phyloP scores from a whole-genome alignment of 1,140 invertebrate genomes.

The Orchestia grillus region DNA sequence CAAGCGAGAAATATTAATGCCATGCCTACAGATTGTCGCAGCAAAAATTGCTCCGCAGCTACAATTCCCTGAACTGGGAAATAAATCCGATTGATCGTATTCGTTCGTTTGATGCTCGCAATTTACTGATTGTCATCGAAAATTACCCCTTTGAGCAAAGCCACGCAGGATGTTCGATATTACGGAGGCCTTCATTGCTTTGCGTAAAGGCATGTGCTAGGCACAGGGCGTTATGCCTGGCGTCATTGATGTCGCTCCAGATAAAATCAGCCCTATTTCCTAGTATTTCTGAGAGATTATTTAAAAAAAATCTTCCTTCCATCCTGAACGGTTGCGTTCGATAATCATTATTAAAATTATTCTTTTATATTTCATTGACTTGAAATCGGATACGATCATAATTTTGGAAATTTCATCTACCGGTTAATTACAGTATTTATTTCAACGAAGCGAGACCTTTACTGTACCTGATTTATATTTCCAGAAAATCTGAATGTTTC shows the following conservation, averaged over 20 bases:
- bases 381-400: neutral
- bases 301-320: neutral
- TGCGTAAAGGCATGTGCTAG: neutral
- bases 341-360: neutral
- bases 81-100: constrained; percentile 1
- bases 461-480: neutral
- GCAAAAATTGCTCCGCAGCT: neutral
- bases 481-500: neutral
- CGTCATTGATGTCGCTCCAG: neutral
- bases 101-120: neutral
- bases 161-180: neutral
- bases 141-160: neutral
- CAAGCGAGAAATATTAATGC: neutral
- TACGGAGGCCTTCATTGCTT: neutral
- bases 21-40: neutral
- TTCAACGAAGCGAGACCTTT: neutral
- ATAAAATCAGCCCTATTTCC: neutral
- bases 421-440: neutral
- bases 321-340: neutral
- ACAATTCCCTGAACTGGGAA: neutral
- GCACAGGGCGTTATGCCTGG: neutral
- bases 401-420: neutral
- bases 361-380: neutral
- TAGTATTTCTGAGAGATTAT: neutral
- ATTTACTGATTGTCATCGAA: neutral